Conservation (phyloP, 2,888 invertebrate genomes). For the Drosophila setosimentum region DNA sequence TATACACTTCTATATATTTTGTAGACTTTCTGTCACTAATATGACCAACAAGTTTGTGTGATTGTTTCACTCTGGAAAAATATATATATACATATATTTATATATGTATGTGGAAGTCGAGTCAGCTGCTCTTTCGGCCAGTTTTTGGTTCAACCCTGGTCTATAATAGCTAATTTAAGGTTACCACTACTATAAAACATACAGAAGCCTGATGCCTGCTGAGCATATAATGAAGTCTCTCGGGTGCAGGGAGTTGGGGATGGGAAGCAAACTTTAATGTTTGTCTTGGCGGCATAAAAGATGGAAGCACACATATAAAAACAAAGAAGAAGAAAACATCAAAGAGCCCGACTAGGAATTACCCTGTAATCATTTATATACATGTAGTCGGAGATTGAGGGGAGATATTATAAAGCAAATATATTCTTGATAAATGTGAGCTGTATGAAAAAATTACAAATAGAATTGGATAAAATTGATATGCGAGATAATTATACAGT, state of each 20-base stretch:
- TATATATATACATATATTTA: background rate
- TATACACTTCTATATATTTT: background rate
- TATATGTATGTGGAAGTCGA: background rate
- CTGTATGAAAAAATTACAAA: background rate
- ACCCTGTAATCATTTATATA: background rate
- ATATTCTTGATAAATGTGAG: background rate
- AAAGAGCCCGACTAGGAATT: background rate
- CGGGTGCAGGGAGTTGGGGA: background rate
- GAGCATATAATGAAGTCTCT: constrained; percentile 16
- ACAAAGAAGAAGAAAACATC: no score
- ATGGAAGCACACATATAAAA: background rate
- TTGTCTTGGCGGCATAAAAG: constrained; percentile 19
- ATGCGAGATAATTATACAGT: background rate
- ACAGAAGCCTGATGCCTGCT: no score
- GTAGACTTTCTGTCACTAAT: background rate
- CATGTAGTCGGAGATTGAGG: background rate
- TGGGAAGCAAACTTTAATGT: background rate
- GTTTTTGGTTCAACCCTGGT: background rate
- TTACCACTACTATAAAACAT: background rate
- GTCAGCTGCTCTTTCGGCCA: background rate
- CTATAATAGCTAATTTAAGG: constrained; percentile 1
- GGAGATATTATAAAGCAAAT: background rate
- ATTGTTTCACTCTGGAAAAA: background rate
- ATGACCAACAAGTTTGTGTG: background rate
- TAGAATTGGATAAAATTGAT: background rate